These are phyloP conservation scores for Odontocolon sp. DNA, from an alignment of 2,888 invertebrate species.

Conservation along the genomic window DNA sequence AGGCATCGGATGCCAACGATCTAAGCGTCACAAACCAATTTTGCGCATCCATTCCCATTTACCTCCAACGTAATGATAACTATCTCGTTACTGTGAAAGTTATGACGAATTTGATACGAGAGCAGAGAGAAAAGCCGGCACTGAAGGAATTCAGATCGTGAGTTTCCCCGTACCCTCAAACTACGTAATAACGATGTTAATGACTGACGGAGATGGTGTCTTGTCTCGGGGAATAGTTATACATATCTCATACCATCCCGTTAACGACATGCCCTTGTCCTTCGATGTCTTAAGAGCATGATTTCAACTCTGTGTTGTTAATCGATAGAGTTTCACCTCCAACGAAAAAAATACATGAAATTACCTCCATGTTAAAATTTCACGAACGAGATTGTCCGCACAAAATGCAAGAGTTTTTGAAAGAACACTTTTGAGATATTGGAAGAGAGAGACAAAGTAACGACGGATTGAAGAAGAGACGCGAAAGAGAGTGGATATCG, in stretches of 20 bases:
- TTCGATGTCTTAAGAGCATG: not conserved
- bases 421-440: constrained; percentile 49
- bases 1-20: constrained; percentile 42
- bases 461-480: constrained; percentile 49
- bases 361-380: constrained; percentile 23
- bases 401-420: constrained; percentile 22
- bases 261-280: not conserved
- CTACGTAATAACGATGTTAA: constrained; percentile 50
- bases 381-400: constrained; percentile 22
- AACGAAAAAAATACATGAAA: not conserved
- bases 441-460: constrained; percentile 48
- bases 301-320: not conserved
- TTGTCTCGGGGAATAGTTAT: constrained; percentile 21
- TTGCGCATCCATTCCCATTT: constrained; percentile 6
- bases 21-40: constrained; percentile 34
- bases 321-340: not conserved
- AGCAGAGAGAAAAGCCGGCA: constrained; percentile 17
- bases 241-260: constrained; percentile 11
- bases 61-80: constrained; percentile 70
- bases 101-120: constrained; percentile 72
- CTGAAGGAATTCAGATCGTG: constrained; percentile 10
- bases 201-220: constrained; percentile 22
- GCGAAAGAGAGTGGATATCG: constrained; percentile 55
- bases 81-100: constrained; percentile 74
- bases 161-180: constrained; percentile 18